Evolutionary conservation across 2,888 invertebrate species (phyloP), one percentile per base, ranked within the genome.

Genomic region (Phaedon cochleariae): DNA sequence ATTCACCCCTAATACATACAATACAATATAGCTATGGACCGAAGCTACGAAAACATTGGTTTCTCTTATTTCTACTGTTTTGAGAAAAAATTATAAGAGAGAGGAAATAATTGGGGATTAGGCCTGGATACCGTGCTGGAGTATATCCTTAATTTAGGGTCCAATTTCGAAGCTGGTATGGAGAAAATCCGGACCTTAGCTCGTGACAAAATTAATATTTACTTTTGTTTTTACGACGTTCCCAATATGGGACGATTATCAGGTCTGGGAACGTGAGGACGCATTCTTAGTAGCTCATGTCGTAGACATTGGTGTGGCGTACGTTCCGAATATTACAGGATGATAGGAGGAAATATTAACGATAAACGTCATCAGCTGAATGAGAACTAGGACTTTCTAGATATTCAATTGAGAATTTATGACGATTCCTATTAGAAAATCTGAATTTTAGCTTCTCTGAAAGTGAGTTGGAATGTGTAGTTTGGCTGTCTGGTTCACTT

Each of bases 121-220:
- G 41, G 34, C 41, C 6, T 10, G 53, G 53, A 53, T 53, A 53
- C 15, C 53, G 17, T 31, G 12, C 53, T 53, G 18, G 22, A n/a
- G n/a, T n/a, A n/a, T n/a, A n/a, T n/a, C n/a, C n/a, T n/a, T n/a
- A n/a, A n/a, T n/a, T n/a, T n/a, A n/a, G n/a, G n/a, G n/a, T n/a
- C n/a, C n/a, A n/a, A n/a, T 53, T 34, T 22, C 22, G 29, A 6
- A 12, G 63, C 60, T 51, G 65, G 64, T 63, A 62, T 62, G 64
- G 68, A 54, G 58, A 54, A 65, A 65, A 61, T 45, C 41, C 54
- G 41, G 41, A 34, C 34, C 34, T 10, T 34, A 2, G 34, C 41
- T 15, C 17, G 21, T 55, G 49, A 57, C 66, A 37, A 49, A 66
- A 73, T 73, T 73, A 71, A 73, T 72, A 72, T 72, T 72, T 72